A percentile compares a stretch with the other conserved stretches of the same genome.
Conservation (phyloP, 1,140 invertebrate genomes). For the Diabrotica virgifera region DNA sequence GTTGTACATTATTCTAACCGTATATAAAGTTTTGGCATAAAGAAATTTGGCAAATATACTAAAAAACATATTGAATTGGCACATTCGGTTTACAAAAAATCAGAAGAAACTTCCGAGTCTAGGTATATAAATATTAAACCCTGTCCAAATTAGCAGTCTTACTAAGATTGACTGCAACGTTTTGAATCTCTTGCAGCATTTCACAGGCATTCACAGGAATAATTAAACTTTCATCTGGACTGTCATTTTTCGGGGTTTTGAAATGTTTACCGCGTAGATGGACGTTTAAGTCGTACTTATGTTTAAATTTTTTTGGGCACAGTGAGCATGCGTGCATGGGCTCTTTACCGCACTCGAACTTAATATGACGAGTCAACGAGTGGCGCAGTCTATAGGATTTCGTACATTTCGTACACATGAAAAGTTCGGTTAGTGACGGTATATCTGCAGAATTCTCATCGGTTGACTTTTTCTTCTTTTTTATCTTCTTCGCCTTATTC, state of each 20-base stretch:
- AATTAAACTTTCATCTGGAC: not conserved
- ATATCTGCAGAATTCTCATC: not conserved
- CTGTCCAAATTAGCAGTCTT: not conserved
- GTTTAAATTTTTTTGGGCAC: slow-evolving; percentile 43
- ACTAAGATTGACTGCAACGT: not conserved
- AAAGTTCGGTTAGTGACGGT: slow-evolving; percentile 22
- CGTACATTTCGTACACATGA: slow-evolving; percentile 43
- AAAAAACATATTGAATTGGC: too few species aligned
- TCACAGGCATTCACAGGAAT: not conserved
- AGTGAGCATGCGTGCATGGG: slow-evolving; percentile 49
- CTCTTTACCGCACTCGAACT: slow-evolving; percentile 63
- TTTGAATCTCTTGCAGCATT: not conserved
- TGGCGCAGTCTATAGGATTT: slow-evolving; percentile 48
- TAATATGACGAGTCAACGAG: slow-evolving; percentile 62
- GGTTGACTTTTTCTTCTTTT: not conserved
- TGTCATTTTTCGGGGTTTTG: slow-evolving; percentile 12
- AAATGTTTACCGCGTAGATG: slow-evolving; percentile 40
- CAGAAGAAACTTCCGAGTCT: too few species aligned
- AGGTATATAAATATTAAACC: too few species aligned
- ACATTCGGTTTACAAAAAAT: too few species aligned
- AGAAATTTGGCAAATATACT: too few species aligned
- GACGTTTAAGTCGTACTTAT: slow-evolving; percentile 46
- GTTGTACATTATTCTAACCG: too few species aligned
- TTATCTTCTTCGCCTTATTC: slow-evolving; percentile 2
- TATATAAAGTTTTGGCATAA: too few species aligned